Conservation (phyloP, 92 coral and sea anemone genomes). For the Anthopleura xanthogrammica region DNA sequence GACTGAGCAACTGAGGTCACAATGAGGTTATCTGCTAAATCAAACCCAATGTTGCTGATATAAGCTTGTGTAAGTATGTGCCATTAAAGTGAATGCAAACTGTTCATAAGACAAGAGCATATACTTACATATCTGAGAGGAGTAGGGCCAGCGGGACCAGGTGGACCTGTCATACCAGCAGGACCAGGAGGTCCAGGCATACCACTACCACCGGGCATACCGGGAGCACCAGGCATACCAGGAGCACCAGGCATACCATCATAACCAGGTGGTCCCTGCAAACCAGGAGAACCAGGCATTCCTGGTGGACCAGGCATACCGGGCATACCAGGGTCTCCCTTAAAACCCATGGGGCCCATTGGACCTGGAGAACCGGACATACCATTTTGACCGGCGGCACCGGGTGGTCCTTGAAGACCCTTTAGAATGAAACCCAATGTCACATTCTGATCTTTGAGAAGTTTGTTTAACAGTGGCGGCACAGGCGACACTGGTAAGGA, state of each 20-base stretch:
- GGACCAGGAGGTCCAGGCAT: conserved; percentile 95
- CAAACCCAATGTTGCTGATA: no score
- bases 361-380: conserved; percentile 97
- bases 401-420: conserved; percentile 99
- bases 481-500: conserved; percentile 96
- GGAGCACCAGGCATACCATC: conserved; percentile 99
- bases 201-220: conserved; percentile 99
- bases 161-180: conserved; percentile 91
- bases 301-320: conserved; percentile 97
- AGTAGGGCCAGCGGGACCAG: conserved; percentile 96
- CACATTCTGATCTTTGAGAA: conserved; percentile 98
- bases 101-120: not conserved
- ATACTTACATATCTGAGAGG: conserved; percentile 99
- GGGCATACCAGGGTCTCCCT: conserved; percentile 93
- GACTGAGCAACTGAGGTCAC: no score
- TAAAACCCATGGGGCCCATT: conserved; percentile 89
- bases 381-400: conserved; percentile 92
- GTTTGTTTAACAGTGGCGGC: conserved; percentile 96
- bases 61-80: no score
- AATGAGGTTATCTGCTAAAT: no score
- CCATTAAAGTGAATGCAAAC: not conserved
- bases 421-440: conserved; percentile 98
- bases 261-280: conserved; percentile 98
- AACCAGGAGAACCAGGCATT: conserved; percentile 91
- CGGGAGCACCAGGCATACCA: conserved; percentile 97